Evolutionary conservation across 2,797 vertebrate species (phyloP).

Genomic region (Platyrinchus mystaceus): DNA sequence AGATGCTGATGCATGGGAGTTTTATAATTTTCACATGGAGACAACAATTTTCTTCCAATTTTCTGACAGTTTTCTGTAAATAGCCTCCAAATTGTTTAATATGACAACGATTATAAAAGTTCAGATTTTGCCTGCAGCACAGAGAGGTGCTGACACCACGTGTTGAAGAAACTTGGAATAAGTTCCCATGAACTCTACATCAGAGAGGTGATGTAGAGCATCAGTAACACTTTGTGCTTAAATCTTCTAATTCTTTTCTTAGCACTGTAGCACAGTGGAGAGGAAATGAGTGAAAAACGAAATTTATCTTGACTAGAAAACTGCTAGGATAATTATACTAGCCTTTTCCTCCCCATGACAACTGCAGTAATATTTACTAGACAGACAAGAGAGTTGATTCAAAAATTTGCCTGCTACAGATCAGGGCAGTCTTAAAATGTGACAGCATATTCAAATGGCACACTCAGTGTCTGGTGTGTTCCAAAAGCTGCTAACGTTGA

Average conservation of each 20-base stretch:
- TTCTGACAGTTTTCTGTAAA: background rate
- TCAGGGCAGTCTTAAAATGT: background rate
- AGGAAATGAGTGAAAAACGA: background rate
- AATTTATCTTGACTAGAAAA: background rate
- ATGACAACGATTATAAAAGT: rapidly evolving
- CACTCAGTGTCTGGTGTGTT: background rate
- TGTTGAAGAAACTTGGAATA: background rate
- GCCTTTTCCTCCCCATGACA: background rate
- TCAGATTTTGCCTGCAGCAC: background rate
- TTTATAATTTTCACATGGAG: background rate
- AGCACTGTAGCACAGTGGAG: background rate
- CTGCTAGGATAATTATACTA: background rate
- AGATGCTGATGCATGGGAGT: background rate
- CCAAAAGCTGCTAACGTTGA: background rate
- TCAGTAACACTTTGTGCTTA: background rate
- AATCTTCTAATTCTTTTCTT: background rate
- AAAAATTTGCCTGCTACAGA: background rate
- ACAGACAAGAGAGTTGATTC: background rate
- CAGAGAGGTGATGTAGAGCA: background rate
- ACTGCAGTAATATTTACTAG: background rate
- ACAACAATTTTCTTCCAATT: background rate
- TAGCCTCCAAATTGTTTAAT: background rate
- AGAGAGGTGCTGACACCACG: background rate
- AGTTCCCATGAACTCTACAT: background rate
- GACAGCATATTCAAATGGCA: background rate